These are phyloP conservation scores for Corydoras sp. DNA, from an alignment of 2,113 vertebrate genomes.

Conservation along the genomic window DNA sequence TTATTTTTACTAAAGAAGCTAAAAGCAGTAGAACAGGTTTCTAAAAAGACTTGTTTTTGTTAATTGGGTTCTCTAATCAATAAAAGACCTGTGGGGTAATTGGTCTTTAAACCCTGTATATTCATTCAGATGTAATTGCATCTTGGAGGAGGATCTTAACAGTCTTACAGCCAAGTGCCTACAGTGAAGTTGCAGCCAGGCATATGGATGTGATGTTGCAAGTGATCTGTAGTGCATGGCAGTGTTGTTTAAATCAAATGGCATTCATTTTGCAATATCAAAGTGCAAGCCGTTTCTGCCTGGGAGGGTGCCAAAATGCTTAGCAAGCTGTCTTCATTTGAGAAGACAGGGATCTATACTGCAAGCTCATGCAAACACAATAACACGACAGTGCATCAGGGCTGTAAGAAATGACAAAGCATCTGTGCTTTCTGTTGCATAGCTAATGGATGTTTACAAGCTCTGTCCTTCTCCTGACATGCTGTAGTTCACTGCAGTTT, in stretches of 20 bases:
- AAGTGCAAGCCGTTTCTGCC: conserved; percentile 7
- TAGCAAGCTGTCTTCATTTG: conserved; percentile 56
- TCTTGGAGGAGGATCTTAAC: no score
- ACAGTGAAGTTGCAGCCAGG: no score
- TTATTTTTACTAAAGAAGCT: no score
- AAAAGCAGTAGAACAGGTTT: no score
- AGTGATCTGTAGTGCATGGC: no score
- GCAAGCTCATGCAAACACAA: conserved; percentile 55
- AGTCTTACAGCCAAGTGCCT: no score
- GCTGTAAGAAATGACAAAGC: conserved; percentile 8
- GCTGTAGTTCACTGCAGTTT: conserved; percentile 16
- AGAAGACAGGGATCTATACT: conserved; percentile 41
- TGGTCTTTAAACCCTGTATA: no score
- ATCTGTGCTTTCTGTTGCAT: conserved; percentile 49
- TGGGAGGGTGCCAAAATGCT: conserved; percentile 54
- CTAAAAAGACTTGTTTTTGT: no score
- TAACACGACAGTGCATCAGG: conserved; percentile 27
- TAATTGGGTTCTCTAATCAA: no score
- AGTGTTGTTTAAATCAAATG: neutral
- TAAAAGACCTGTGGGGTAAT: no score
- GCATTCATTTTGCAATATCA: conserved; percentile 18
- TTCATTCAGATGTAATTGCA: no score
- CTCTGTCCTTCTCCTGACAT: conserved; percentile 5
- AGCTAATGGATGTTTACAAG: conserved; percentile 61
- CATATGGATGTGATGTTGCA: no score